Evolutionary conservation across 2,888 invertebrate species (phyloP).

Genomic region (Smittia sp.): DNA sequence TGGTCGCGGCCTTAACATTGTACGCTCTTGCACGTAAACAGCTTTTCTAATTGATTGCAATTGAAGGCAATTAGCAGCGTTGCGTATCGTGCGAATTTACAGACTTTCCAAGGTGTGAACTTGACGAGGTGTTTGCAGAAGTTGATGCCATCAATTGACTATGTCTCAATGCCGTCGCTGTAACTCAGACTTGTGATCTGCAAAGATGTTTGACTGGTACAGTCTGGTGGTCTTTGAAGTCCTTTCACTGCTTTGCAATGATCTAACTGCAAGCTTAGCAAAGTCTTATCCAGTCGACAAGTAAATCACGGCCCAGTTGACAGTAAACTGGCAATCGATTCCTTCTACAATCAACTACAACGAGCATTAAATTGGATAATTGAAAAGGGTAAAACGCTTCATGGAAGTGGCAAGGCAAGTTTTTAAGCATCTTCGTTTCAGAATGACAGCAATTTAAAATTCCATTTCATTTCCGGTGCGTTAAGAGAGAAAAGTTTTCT

Average conservation of each 20-base stretch:
- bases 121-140: no score
- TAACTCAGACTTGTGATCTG: no score
- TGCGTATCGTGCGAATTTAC: no score
- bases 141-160: no score
- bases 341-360: neutral
- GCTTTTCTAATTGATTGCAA: neutral
- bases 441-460: neutral
- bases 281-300: no score
- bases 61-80: neutral
- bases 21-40: no score
- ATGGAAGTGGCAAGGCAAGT: neutral
- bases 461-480: slow-evolving; percentile 3
- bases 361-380: slow-evolving; percentile 18
- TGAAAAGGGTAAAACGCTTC: neutral
- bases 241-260: neutral
- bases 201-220: no score
- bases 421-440: neutral
- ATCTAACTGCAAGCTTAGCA: neutral
- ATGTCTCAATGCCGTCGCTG: no score
- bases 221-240: no score
- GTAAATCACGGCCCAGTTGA: neutral
- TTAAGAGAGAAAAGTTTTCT: neutral
- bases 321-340: slow-evolving; percentile 5
- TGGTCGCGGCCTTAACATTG: neutral
- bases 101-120: no score